phyloP scores from a whole-genome alignment of 2,797 vertebrate genomes.

The Australoheros facetus region DNA sequence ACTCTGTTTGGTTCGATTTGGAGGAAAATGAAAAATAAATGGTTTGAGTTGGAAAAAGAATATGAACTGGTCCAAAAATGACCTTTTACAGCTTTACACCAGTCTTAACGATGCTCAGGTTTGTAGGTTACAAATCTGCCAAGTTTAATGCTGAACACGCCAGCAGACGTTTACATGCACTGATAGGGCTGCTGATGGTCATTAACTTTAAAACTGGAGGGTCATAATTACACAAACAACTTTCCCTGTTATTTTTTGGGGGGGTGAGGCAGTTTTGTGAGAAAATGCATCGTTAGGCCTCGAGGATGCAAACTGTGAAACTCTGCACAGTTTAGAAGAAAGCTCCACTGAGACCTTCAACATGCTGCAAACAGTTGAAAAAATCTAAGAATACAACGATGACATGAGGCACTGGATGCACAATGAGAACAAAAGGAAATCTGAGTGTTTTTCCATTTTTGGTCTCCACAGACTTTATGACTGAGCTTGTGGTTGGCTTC shows the following conservation, averaged over 20 bases:
- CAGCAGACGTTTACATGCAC: background rate
- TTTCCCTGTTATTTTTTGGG: background rate
- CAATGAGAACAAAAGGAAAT: background rate
- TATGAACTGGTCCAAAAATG: background rate
- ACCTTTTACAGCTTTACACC: background rate
- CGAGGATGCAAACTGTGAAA: background rate
- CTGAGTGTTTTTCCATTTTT: background rate
- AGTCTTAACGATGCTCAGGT: background rate
- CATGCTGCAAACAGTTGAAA: background rate
- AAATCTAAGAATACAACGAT: accelerated
- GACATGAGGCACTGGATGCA: accelerated
- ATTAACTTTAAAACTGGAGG: background rate
- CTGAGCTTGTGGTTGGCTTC: too few species aligned
- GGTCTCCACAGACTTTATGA: background rate
- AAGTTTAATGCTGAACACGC: background rate
- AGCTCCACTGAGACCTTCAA: background rate
- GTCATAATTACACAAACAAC: background rate
- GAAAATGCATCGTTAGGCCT: background rate
- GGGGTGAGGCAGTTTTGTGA: background rate
- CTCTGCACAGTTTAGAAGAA: background rate
- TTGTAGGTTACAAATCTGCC: background rate
- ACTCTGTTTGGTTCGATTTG: background rate
- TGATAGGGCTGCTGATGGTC: background rate
- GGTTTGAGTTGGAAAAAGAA: background rate
- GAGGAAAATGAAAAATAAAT: accelerated